Conservation (phyloP, 2,113 vertebrate species). For the Rhinolophus sinicus region DNA sequence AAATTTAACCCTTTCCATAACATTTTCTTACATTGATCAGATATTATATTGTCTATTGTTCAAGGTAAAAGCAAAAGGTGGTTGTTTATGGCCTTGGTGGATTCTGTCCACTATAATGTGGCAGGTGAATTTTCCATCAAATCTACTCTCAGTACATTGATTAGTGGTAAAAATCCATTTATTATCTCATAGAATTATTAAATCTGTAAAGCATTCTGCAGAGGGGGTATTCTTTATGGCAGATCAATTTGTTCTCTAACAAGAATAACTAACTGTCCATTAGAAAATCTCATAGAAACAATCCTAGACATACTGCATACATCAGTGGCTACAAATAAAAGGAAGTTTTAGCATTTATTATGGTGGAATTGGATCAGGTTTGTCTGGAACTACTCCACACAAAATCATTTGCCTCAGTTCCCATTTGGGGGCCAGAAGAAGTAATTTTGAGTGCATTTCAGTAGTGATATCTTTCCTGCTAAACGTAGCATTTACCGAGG, state of each 20-base stretch:
- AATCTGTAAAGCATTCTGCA: neutral
- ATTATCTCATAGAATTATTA: constrained; percentile 3
- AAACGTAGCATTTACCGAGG: constrained; percentile 36
- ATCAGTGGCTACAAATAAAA: constrained; percentile 4
- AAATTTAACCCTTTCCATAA: neutral
- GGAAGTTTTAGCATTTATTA: neutral
- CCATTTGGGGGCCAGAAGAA: constrained; percentile 23
- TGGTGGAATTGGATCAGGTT: constrained; percentile 6
- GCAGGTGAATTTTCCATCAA: neutral
- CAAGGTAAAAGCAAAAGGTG: neutral
- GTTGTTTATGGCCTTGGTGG: neutral
- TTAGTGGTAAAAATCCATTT: constrained; percentile 16
- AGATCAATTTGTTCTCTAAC: neutral
- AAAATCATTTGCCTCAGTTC: neutral
- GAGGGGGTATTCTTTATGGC: neutral
- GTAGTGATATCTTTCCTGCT: constrained; percentile 12
- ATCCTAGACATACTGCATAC: neutral
- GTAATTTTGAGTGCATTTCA: constrained; percentile 45
- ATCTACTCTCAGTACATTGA: neutral
- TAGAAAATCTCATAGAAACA: neutral
- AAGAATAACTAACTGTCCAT: neutral
- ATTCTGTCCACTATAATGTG: neutral
- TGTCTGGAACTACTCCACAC: neutral
- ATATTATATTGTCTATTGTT: neutral
- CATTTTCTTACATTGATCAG: neutral